phyloP scores from a whole-genome alignment of 2,888 invertebrate species.

The Peribatodes rhomboidaria region DNA sequence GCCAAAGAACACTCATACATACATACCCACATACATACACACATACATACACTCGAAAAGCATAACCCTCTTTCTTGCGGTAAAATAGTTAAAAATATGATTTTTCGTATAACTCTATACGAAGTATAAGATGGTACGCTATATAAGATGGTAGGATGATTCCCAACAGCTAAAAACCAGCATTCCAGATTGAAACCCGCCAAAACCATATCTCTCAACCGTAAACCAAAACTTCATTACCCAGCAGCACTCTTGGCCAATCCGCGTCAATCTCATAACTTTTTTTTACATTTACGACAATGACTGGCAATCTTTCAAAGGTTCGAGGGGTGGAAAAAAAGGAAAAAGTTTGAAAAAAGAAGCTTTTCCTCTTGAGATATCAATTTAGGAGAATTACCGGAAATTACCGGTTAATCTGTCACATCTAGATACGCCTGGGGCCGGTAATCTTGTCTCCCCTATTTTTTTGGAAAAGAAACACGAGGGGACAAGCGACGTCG shows the following conservation, averaged over 20 bases:
- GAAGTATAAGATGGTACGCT: no score
- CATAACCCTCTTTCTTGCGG: no score
- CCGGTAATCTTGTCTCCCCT: constrained; percentile 75
- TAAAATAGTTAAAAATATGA: no score
- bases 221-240: constrained; percentile 33
- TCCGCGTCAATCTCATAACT: constrained; percentile 61
- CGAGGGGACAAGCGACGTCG: constrained; percentile 63
- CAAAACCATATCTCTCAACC: constrained; percentile 21
- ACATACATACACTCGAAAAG: no score
- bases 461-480: constrained; percentile 61
- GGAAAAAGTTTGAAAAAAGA: constrained; percentile 58
- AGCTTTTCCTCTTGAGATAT: constrained; percentile 77
- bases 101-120: no score
- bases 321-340: constrained; percentile 55
- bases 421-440: constrained; percentile 78
- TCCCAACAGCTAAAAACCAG: constrained; percentile 1
- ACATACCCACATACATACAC: no score
- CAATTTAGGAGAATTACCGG: constrained; percentile 71
- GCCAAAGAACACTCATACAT: no score
- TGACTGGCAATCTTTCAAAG: constrained; percentile 77
- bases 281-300: constrained; percentile 59
- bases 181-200: constrained; percentile 10
- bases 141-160: background rate
- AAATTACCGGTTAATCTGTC: constrained; percentile 85
- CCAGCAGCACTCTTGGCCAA: constrained; percentile 49